Base-by-base conservation (phyloP, 2,797 vertebrate species). In the Rachycentron canadum region DNA sequence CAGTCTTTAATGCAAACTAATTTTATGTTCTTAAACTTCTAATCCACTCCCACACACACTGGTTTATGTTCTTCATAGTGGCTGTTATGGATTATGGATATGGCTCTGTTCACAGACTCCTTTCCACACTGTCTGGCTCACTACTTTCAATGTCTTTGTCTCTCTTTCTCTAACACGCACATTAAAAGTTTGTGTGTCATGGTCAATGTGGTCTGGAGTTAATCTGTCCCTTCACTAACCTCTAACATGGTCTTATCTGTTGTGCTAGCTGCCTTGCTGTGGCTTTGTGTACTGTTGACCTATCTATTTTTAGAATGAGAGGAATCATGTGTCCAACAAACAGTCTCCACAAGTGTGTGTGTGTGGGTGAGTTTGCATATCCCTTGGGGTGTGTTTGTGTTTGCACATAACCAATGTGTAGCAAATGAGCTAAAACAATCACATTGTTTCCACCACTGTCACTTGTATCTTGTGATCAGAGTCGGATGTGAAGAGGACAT, bases 241-340 rank as follows among this genome's bases (percentile, higher is more conserved):
- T 63, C 89, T 88, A 86, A 91, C 90, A 90, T 83, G 91, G 78
- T 66, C 88, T 92, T 92, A 93, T 93, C 92, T 90, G 87, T 88
- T 81, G 63, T 69, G 59, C 53, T 81, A 10, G 60, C 83, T 83
- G 89, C 92, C 79, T 90, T 92, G 90, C 91, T 92, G 90, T 91
- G 89, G 86, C 63, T 89, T 73, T 30, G 61, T 87, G 53, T 81
- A 87, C 91, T 91, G 92, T 76, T 67, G 57, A 84, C 78, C 53
- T 30, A 49, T 23, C 83, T 95, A 96, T 95, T 93, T 96, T 95
- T 95, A 93, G 94, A 76, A 83, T 36, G 23, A 91, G 49, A 23
- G 82, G 76, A 90, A 80, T 96, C 95, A 94, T 91, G 84, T 91
- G 91, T 93, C 91, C 85, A 87, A 91, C 93, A 53, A 91, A 90